Evolutionary conservation across 2,888 invertebrate species (phyloP), one percentile per base, ranked within the genome.

Genomic region (Crematogaster levior): DNA sequence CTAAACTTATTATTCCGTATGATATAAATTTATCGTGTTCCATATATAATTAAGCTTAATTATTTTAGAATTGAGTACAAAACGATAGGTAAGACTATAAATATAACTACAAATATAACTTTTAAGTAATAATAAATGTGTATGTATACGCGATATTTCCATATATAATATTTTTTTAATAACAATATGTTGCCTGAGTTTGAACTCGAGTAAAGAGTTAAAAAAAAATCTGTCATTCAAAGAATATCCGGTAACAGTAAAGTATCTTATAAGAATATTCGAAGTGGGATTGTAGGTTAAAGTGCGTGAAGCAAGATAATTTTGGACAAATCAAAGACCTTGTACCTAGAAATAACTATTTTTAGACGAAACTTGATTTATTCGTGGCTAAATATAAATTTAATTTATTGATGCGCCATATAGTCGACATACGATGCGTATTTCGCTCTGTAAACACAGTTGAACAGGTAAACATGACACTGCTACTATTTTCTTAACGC

Each of bases 351-450:
- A 56, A 18, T 27, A 24, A 3, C 48, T 88, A 88, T 89, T 87
- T 82, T 85, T 85, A 85, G 60, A 53, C 12, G 30, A 34, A 12
- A 46, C 74, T 53, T 79, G 58, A 68, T 30, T 73, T 81, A 72
- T 85, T 72, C 18, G 77, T 18, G 37, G 60, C 81, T 89, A 88
- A 87, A 87, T 87, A 88, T 88, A 88, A 84, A 73, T 85, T 81
- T 84, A 87, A 88, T 88, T 88, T 88, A 87, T 86, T 87, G 84
- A 79, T 79, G 80, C 53, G 60, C 74, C 61, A 70, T 75, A 85
- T 82, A 86, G 53, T 75, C 80, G 53, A 61, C 56, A 68, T 73
- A 79, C 79, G 77, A 72, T 58, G 61, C 43, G 12, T 63, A 46
- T 18, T 79, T 48, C 15, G 65, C n/a, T n/a, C n/a, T 60, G 80